These are phyloP conservation scores for Poecilus cupreus DNA, from an alignment of 2,888 invertebrate species.

Conservation along the genomic window DNA sequence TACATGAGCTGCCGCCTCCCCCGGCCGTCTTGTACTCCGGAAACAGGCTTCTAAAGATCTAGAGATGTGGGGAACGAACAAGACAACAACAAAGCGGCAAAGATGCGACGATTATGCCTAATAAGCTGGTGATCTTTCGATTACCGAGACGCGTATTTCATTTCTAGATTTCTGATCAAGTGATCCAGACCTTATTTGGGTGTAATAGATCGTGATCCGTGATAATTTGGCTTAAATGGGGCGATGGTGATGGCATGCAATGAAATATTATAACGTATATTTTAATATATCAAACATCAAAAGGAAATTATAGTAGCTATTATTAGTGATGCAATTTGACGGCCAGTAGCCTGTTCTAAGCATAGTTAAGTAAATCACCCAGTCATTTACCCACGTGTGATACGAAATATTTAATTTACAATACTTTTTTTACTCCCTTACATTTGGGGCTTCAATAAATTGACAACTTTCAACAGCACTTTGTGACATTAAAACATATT, in stretches of 20 bases:
- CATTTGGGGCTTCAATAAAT: no score
- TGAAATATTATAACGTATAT: no score
- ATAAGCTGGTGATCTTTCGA: conserved; percentile 25
- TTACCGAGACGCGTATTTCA: neutral
- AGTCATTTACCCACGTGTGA: no score
- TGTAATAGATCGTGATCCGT: neutral
- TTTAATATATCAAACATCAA: no score
- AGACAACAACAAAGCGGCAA: neutral
- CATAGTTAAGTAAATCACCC: no score
- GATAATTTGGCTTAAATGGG: neutral
- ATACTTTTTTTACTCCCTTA: no score
- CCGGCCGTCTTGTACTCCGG: neutral
- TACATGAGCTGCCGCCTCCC: conserved; percentile 25
- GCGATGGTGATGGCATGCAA: neutral
- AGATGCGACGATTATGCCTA: conserved; percentile 20
- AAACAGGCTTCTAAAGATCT: neutral
- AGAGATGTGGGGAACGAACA: neutral
- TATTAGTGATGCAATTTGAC: no score
- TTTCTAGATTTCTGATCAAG: neutral
- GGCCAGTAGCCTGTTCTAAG: no score
- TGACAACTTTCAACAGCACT: no score
- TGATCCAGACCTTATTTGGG: neutral
- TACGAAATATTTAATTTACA: no score
- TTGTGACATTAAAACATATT: no score
- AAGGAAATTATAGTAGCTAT: no score